Base-by-base conservation (phyloP, 2,888 invertebrate species). In the Antheraea yamamai region DNA sequence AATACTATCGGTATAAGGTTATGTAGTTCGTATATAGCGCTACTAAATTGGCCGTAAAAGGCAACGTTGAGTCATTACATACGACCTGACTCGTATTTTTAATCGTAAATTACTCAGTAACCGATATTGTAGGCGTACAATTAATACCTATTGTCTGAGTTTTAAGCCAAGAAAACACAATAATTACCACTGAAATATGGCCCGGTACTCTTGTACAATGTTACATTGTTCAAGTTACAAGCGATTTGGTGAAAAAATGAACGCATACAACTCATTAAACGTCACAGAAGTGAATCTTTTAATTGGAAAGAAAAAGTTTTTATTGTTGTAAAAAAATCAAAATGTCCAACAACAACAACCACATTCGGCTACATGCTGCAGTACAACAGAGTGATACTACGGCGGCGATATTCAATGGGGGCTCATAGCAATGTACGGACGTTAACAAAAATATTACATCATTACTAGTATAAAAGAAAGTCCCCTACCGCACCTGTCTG, bases 141-240 rank as follows among this genome's bases (percentile, higher is more conserved):
- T 83, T 81, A 82, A 73, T 72, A 72, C 75, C 18, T 16, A 77
- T 74, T 75, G 75, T 78, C 77, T 78, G 76, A 79, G 78, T 81
- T 80, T 81, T 78, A 76, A 77, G 78, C 79, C 76, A 77, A 76
- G 72, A 75, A 75, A 78, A 71, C 75, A 61, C 76, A 74, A 78
- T 78, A 81, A 81, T 82, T 82, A 81, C 80, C 51, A 73, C 79
- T 82, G 80, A 81, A 82, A 81, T 81, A 82, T 82, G 71, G 78
- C 18, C 74, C 75, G 73, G 75, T 79, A 78, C 75, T 74, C 76
- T 73, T 72, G 73, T 72, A 20, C 16, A 66, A 18, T 18, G 8
- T 18, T 4, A 0, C 58, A 39, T 30, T 39, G 10, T 8, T n/a
- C 35, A 77, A 81, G 77, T 73, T 66, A 39, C 6, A 76, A 76